A percentile compares a stretch with the other conserved stretches of the same genome.
phyloP scores from a whole-genome alignment of 1,140 invertebrate genomes.

The Lerema accius region DNA sequence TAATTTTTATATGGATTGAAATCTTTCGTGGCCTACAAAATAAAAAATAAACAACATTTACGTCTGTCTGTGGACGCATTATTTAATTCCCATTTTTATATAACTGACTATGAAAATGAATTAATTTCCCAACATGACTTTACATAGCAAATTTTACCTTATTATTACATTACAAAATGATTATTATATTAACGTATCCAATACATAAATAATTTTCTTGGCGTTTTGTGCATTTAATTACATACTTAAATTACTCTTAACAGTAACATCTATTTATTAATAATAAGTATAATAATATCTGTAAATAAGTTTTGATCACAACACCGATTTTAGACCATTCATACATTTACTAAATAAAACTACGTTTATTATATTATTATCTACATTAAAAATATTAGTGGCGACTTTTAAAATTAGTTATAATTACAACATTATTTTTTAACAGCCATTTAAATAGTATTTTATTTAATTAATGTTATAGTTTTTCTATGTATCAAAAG shows the following conservation, averaged over 20 bases:
- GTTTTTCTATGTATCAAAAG: slow-evolving; percentile 9
- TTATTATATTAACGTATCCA: slow-evolving; percentile 26
- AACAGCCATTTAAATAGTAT: slow-evolving; percentile 21
- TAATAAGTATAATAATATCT: slow-evolving; percentile 23
- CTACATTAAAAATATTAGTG: slow-evolving; percentile 15
- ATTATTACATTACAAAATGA: too few relatives aligned
- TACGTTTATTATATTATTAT: background rate
- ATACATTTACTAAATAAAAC: slow-evolving; percentile 18
- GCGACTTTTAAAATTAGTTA: slow-evolving; percentile 4
- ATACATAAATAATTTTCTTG: slow-evolving; percentile 38
- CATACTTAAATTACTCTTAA: slow-evolving; percentile 28
- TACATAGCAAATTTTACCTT: too few relatives aligned
- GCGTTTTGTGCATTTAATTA: slow-evolving; percentile 45
- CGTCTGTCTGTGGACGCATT: too few relatives aligned
- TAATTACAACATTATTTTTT: slow-evolving; percentile 15
- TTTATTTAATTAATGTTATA: slow-evolving; percentile 3
- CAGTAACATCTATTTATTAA: slow-evolving; percentile 23
- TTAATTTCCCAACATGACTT: too few relatives aligned
- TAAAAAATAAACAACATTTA: too few relatives aligned
- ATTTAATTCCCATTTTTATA: too few relatives aligned
- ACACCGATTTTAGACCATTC: slow-evolving; percentile 42
- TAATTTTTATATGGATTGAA: too few relatives aligned
- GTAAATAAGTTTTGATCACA: slow-evolving; percentile 43
- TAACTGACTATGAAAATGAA: too few relatives aligned
- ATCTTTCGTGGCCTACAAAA: too few relatives aligned